Conservation (phyloP, 2,113 vertebrate species). For the Chauna torquata region DNA sequence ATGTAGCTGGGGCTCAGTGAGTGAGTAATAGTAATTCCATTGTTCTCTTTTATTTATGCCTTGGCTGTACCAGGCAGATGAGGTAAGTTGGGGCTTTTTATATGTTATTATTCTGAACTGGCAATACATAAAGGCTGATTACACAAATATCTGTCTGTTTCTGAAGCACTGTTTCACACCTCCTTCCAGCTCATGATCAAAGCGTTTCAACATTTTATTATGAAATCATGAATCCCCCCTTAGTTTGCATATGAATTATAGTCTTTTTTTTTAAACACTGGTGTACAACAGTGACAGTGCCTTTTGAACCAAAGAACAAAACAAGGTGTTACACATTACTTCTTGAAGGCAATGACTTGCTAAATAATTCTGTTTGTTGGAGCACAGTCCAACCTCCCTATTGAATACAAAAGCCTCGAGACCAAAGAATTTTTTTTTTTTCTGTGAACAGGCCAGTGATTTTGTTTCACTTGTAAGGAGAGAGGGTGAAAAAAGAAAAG, state of each 20-base stretch:
- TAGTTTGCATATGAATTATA: constrained; percentile 84
- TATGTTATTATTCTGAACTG: constrained; percentile 98
- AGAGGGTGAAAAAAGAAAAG: background rate
- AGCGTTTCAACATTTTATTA: constrained; percentile 81
- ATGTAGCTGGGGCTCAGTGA: constrained; percentile 86
- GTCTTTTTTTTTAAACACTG: constrained; percentile 33
- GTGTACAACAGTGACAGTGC: constrained; percentile 74
- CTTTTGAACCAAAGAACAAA: constrained; percentile 76
- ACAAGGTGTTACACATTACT: constrained; percentile 77
- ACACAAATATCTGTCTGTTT: constrained; percentile 98
- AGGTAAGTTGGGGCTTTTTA: constrained; percentile 93
- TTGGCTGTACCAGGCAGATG: constrained; percentile 98
- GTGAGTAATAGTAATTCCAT: constrained; percentile 96
- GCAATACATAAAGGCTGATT: constrained; percentile 97
- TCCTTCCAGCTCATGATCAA: constrained; percentile 83
- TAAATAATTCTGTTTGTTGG: constrained; percentile 49
- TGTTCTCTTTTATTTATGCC: constrained; percentile 98
- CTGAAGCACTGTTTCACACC: constrained; percentile 85
- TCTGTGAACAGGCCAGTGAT: background rate
- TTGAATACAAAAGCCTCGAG: constrained; percentile 45
- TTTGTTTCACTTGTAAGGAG: background rate
- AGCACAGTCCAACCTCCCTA: constrained; percentile 4
- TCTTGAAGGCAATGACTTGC: constrained; percentile 64
- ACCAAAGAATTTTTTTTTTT: background rate
- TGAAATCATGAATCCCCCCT: constrained; percentile 79